Base-by-base conservation (phyloP, 2,113 vertebrate genomes). In the Datnioides undecimradiatus region DNA sequence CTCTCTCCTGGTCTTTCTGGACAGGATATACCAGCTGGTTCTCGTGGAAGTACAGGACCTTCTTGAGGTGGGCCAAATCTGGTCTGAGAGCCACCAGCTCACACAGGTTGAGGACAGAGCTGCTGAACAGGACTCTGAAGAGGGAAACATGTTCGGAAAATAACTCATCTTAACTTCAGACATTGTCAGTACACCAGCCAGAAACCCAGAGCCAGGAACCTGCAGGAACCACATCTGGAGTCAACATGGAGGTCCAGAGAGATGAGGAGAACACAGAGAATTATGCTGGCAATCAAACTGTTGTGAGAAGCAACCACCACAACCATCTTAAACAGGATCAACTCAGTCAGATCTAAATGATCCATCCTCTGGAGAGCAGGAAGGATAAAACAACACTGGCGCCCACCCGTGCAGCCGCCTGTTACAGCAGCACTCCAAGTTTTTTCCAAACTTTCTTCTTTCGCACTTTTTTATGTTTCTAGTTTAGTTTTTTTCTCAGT, bases 31-130 rank as follows among this genome's bases (percentile, higher is more conserved):
- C 92, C 93, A 99, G 93, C 87, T 99, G 98, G 93, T 99, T 99
- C n/a, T n/a, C 98, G 12, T 99, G 98, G 94, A 99, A 99, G 92
- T 99, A 99, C 74, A 99, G 94, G n/a, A 99, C 87, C 93, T 99
- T 99, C 93, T 95, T 97, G n/a, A n/a, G 92, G 81, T 90, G 93
- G 73, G 94, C 95, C 84, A 97, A 95, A 91, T 99, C 97, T 45
- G 97, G 96, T 57, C 97, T 95, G 81, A 98, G 96, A 75, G 96
- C 97, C 62, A 90, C 65, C 65, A 99, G 94, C 94, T 99, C 98
- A 78, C 97, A 94, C 84, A 99, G 95, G 95, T 99, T 99, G 84
- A 99, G 95, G 74, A 98, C 97, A 0, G 98, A 98, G 93, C 97
- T 98, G 92, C 96, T 91, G 82, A 99, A 98, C 48, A 99, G 95